These are phyloP conservation scores for Monomorium pharaonis DNA, from an alignment of 1,140 invertebrate genomes.

Conservation along the genomic window DNA sequence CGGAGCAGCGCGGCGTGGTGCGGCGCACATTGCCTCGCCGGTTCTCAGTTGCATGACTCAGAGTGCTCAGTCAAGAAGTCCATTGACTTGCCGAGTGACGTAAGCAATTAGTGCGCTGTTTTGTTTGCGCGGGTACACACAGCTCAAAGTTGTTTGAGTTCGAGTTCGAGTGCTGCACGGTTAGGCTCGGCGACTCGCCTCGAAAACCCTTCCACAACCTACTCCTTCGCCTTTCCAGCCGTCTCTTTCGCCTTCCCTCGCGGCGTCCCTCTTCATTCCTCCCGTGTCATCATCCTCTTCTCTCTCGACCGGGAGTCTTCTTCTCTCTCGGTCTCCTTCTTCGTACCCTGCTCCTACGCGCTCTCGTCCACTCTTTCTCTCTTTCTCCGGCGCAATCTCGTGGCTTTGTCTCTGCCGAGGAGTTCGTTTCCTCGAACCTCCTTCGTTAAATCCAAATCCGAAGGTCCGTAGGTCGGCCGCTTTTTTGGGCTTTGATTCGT, in stretches of 20 bases:
- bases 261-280: neutral
- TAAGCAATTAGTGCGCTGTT: conserved; percentile 84
- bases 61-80: conserved; percentile 76
- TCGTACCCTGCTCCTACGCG: neutral
- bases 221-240: conserved; percentile 58
- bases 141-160: conserved; percentile 81
- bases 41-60: conserved; percentile 75
- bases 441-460: conserved; percentile 60
- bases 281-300: neutral
- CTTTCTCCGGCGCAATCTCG: neutral
- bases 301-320: conserved; percentile 17
- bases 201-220: conserved; percentile 70
- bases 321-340: neutral
- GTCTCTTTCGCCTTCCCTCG: conserved; percentile 22
- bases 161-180: conserved; percentile 76
- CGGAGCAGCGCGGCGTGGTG: neutral
- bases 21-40: conserved; percentile 46
- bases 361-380: neutral
- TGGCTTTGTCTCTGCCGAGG: conserved; percentile 59
- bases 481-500: conserved; percentile 58
- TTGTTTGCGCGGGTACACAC: conserved; percentile 81
- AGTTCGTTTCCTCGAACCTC: conserved; percentile 54
- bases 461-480: conserved; percentile 31
- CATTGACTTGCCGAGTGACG: conserved; percentile 83
- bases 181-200: conserved; percentile 74